These are phyloP conservation scores for Elgonia sp. DNA, from an alignment of 2,888 invertebrate genomes.

Conservation along the genomic window DNA sequence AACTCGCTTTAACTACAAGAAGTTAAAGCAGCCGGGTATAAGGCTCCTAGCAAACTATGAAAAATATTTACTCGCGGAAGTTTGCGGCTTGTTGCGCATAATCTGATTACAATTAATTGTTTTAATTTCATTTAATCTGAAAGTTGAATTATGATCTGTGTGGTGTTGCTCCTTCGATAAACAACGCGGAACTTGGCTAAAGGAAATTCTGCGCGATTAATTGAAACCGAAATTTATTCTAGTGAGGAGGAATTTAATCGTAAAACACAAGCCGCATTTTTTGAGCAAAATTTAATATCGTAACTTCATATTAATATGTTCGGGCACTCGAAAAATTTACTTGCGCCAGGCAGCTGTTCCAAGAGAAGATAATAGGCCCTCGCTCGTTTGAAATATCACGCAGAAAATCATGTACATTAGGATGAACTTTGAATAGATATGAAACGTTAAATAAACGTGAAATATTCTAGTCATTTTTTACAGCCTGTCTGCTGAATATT, in stretches of 20 bases:
- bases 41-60: constrained; percentile 25
- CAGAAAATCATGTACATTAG: constrained; percentile 50
- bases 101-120: constrained; percentile 65
- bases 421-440: constrained; percentile 30
- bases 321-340: constrained; percentile 39
- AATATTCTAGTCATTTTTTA: constrained; percentile 45
- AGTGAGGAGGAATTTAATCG: not conserved
- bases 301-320: constrained; percentile 53
- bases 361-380: constrained; percentile 47
- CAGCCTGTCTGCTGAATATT: constrained; percentile 50
- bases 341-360: constrained; percentile 34
- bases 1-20: not conserved
- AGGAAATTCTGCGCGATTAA: constrained; percentile 20
- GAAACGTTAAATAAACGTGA: constrained; percentile 24
- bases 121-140: constrained; percentile 59
- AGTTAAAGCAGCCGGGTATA: not conserved
- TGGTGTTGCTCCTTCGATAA: constrained; percentile 18
- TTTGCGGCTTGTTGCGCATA: constrained; percentile 50
- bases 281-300: constrained; percentile 32
- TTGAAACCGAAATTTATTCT: constrained; percentile 25
- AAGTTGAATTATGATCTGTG: constrained; percentile 9
- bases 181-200: constrained; percentile 3
- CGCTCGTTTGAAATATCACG: constrained; percentile 42
- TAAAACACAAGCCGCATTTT: constrained; percentile 14
- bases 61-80: constrained; percentile 57